A percentile compares a stretch with the other conserved stretches of the same genome.
These are phyloP conservation scores for Esox masquinongy DNA, from an alignment of 2,797 vertebrate species.

Conservation along the genomic window DNA sequence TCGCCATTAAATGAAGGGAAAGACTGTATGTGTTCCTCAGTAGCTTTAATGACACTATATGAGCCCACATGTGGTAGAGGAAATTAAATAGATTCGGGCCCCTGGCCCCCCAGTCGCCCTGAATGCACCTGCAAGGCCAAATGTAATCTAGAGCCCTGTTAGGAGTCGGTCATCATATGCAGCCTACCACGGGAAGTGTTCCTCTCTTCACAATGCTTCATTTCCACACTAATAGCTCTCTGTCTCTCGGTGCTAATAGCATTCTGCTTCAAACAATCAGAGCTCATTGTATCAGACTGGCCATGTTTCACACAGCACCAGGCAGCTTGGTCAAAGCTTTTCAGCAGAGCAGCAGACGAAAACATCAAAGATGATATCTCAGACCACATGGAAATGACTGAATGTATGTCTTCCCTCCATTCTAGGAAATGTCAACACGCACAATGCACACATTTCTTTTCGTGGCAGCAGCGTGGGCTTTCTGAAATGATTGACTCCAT, in stretches of 20 bases:
- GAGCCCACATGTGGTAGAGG: conserved; percentile 41
- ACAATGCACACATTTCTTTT: conserved; percentile 31
- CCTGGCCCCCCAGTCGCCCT: conserved; percentile 43
- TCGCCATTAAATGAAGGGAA: conserved; percentile 58
- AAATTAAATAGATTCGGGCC: conserved; percentile 48
- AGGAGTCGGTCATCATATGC: conserved; percentile 55
- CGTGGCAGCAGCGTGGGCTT: conserved; percentile 30
- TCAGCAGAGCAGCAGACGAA: conserved; percentile 20
- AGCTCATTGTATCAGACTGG: conserved; percentile 51
- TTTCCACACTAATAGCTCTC: conserved; percentile 69
- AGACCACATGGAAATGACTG: conserved; percentile 42
- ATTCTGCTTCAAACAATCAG: conserved; percentile 69
- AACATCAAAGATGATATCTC: conserved; percentile 25
- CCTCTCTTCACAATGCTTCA: conserved; percentile 72
- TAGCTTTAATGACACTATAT: conserved; percentile 66
- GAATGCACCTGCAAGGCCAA: conserved; percentile 62
- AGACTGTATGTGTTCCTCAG: conserved; percentile 57
- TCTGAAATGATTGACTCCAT: conserved; percentile 39
- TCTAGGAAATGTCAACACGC: conserved; percentile 32
- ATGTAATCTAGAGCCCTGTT: conserved; percentile 70
- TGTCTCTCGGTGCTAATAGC: conserved; percentile 60
- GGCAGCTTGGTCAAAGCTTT: conserved; percentile 24
- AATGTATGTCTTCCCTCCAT: conserved; percentile 24
- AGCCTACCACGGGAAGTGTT: conserved; percentile 55
- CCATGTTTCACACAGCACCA: conserved; percentile 28